Conservation (phyloP, 1,140 invertebrate genomes). For the Drosophila asahinai region DNA sequence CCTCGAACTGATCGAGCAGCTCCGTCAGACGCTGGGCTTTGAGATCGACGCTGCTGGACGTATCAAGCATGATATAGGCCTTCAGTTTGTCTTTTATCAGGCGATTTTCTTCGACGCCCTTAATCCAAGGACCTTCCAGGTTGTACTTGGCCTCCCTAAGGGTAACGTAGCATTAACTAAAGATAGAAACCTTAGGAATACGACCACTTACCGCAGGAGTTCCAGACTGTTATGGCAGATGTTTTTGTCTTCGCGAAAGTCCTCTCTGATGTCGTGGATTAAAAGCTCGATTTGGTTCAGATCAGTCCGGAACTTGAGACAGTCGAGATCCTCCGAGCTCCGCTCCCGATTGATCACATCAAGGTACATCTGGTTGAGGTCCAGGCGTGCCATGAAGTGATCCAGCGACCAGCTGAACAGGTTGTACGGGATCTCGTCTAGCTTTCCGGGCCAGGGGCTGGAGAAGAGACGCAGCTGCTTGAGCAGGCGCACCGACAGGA, state of each 20-base stretch:
- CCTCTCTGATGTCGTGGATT: slow-evolving; percentile 26
- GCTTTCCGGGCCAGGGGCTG: slow-evolving; percentile 35
- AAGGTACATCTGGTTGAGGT: slow-evolving; percentile 45
- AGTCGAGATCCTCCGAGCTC: slow-evolving; percentile 28
- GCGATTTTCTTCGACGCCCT: neutral
- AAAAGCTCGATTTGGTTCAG: slow-evolving; percentile 31
- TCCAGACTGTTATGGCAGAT: slow-evolving; percentile 14
- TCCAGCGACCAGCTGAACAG: slow-evolving; percentile 58
- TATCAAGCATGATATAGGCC: fast-evolving
- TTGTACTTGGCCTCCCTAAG: slow-evolving; percentile 36
- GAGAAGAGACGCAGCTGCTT: slow-evolving; percentile 29
- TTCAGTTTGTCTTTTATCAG: neutral
- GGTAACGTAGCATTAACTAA: neutral
- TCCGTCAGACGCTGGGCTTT: neutral
- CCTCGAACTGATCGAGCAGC: slow-evolving; percentile 1
- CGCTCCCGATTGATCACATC: slow-evolving; percentile 47
- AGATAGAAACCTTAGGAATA: too few species aligned
- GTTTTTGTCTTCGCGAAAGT: neutral
- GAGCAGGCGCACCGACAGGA: slow-evolving; percentile 29
- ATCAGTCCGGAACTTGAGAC: slow-evolving; percentile 53
- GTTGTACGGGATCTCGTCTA: slow-evolving; percentile 21
- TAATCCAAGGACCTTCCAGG: slow-evolving; percentile 28
- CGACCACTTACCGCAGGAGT: slow-evolving; percentile 25
- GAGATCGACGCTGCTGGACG: neutral
- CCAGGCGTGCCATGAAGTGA: slow-evolving; percentile 26